Percentiles rank a stretch among this genome's conserved stretches.
Evolutionary conservation across 2,888 invertebrate species (phyloP).

Genomic region (Eristalis intricaria): DNA sequence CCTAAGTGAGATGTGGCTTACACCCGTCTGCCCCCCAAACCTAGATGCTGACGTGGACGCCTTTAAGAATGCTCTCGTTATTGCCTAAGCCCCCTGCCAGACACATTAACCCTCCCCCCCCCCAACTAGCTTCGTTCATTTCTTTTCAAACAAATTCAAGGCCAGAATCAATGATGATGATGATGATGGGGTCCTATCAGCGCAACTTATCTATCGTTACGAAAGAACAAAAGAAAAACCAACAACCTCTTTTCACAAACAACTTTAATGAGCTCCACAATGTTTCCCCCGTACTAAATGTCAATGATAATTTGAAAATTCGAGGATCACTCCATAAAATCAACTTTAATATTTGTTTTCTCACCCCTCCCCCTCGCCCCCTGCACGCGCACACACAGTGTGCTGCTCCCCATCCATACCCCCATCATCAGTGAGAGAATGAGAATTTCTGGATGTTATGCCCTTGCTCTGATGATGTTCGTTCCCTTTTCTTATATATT

Average conservation of each 20-base stretch:
- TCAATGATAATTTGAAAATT: constrained; percentile 55
- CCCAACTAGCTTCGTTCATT: background rate
- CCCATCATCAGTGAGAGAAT: background rate
- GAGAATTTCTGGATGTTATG: background rate
- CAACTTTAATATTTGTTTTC: constrained; percentile 45
- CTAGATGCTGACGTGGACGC: too few species aligned
- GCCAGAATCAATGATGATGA: background rate
- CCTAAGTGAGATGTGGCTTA: too few species aligned
- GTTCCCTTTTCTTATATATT: constrained; percentile 13
- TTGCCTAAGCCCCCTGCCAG: too few species aligned
- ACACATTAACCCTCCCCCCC: too few species aligned
- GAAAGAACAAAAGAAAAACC: background rate
- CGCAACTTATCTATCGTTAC: background rate
- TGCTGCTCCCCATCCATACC: background rate
- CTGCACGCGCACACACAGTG: background rate
- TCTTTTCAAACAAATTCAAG: background rate
- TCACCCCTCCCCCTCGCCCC: background rate
- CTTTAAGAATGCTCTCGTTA: too few species aligned
- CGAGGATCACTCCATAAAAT: constrained; percentile 60
- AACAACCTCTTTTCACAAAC: background rate
- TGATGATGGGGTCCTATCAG: constrained; percentile 14
- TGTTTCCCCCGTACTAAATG: constrained; percentile 34
- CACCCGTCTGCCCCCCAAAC: too few species aligned
- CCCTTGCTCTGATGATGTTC: background rate
- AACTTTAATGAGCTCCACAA: constrained; percentile 24